Conservation (phyloP, 2,888 invertebrate species). For the Ischnura elegans region DNA sequence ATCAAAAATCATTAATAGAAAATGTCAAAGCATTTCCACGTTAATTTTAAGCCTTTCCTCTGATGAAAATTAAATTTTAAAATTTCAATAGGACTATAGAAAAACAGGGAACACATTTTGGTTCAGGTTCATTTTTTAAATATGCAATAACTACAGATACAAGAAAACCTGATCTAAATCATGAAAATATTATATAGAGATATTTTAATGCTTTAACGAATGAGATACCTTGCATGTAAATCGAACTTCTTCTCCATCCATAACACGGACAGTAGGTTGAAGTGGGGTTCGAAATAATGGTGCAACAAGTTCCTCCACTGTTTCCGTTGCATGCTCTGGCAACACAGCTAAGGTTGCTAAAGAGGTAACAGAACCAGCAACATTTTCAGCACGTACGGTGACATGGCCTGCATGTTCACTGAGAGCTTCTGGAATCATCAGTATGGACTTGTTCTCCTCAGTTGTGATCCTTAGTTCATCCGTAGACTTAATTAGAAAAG, state of each 20-base stretch:
- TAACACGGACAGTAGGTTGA: conserved; percentile 85
- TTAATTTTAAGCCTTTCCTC: too few relatives aligned
- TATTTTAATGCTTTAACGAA: too few relatives aligned
- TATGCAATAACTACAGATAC: not conserved
- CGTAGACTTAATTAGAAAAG: conserved; percentile 78
- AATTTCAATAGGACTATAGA: too few relatives aligned
- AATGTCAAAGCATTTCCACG: too few relatives aligned
- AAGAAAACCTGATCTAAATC: not conserved
- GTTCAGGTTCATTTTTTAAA: too few relatives aligned
- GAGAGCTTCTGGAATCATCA: conserved; percentile 86
- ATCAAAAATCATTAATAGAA: too few relatives aligned
- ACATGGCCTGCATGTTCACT: conserved; percentile 87
- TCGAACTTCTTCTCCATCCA: conserved; percentile 93
- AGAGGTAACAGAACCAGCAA: conserved; percentile 92
- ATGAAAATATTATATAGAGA: not conserved
- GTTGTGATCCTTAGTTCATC: conserved; percentile 86
- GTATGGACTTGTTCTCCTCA: conserved; percentile 88
- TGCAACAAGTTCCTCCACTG: conserved; percentile 82
- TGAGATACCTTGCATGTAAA: conserved; percentile 83
- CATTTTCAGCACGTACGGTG: conserved; percentile 94
- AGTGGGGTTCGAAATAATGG: conserved; percentile 89
- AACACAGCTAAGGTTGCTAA: conserved; percentile 86
- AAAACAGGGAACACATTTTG: too few relatives aligned
- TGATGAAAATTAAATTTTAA: too few relatives aligned
- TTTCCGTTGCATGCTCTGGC: conserved; percentile 79